Percentiles rank a stretch among this genome's conserved stretches.
phyloP scores from a whole-genome alignment of 1,140 invertebrate genomes.

The Nixonia krombeini region DNA sequence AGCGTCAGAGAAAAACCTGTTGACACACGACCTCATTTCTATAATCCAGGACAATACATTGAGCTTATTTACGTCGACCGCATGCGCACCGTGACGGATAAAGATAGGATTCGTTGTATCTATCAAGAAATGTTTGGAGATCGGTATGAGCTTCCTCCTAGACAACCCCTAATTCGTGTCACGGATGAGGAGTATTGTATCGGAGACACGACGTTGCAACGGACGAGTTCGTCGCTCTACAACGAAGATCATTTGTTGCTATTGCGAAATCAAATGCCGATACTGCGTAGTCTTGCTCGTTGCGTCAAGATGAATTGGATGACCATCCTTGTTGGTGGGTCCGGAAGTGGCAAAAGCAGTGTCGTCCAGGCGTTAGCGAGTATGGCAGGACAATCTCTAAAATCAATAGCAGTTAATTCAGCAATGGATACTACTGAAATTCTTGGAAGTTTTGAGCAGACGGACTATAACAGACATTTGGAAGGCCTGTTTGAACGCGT shows the following conservation, averaged over 20 bases:
- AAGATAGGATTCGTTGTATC: constrained; percentile 73
- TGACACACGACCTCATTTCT: constrained; percentile 3
- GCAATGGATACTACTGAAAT: constrained; percentile 97
- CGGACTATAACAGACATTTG: constrained; percentile 80
- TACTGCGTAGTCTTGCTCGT: constrained; percentile 82
- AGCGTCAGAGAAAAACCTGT: constrained; percentile 34
- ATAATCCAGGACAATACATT: constrained; percentile 78
- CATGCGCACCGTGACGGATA: constrained; percentile 83
- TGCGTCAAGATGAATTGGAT: constrained; percentile 95
- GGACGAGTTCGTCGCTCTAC: constrained; percentile 59
- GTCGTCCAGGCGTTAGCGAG: constrained; percentile 83
- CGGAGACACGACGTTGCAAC: constrained; percentile 74
- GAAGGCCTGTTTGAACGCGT: constrained; percentile 72
- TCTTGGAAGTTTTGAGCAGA: constrained; percentile 95
- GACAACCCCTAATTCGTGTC: constrained; percentile 70
- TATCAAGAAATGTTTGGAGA: constrained; percentile 76
- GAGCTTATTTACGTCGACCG: constrained; percentile 85
- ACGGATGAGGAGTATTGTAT: constrained; percentile 72
- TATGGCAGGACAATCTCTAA: constrained; percentile 81
- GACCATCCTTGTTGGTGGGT: constrained; percentile 86
- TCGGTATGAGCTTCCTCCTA: constrained; percentile 68
- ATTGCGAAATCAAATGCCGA: constrained; percentile 77
- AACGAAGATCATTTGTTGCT: constrained; percentile 73
- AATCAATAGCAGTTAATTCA: constrained; percentile 88
- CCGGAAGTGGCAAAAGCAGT: constrained; percentile 87